Base-by-base conservation (phyloP, 1,140 invertebrate genomes). In the Rhopalosiphum maidis region DNA sequence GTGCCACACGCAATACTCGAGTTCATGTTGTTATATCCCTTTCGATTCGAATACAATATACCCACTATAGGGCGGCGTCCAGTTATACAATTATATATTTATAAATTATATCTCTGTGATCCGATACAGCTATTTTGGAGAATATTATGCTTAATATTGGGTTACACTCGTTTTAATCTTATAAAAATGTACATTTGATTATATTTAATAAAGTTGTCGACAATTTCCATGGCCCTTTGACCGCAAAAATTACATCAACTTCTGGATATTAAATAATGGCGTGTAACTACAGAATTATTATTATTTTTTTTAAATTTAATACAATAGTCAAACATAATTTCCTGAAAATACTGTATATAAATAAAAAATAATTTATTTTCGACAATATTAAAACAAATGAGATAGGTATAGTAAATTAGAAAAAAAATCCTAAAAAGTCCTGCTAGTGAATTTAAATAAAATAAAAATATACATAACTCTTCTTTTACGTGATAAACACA, bases 131-230 rank as follows among this genome's bases (percentile, higher is more conserved):
- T 15, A 77, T 77, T 77, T 77, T 77, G 15, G 4, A 68, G 11
- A n/a, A 77, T n/a, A 77, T n/a, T 77, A n/a, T 77, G 60, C 30
- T 77, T 77, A 77, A 77, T 77, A 68, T 68, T 68, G n/a, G n/a
- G 60, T 77, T 77, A 77, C 23, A 15, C n/a, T 77, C 30, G 60
- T 77, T n/a, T 77, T 77, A 77, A 77, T 77, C 15, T 77, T 77
- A 77, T n/a, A 77, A 77, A 77, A 77, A 18, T 77, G 30, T 77
- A n/a, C 15, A 21, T 77, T 77, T 77, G 15, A 77, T 77, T 68
- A 21, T 77, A 18, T 77, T 77, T n/a, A 77, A 77, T 77, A 77
- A 77, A 77, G 60, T 77, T n/a, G 60, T 77, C n/a, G 4, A 77
- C 15, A n/a, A 77, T 77, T 77, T 68, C 30, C 60, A 68, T 68